A percentile compares a stretch with the other conserved stretches of the same genome.
Conservation (phyloP, 2,888 invertebrate genomes). For the Papilio demoleus region DNA sequence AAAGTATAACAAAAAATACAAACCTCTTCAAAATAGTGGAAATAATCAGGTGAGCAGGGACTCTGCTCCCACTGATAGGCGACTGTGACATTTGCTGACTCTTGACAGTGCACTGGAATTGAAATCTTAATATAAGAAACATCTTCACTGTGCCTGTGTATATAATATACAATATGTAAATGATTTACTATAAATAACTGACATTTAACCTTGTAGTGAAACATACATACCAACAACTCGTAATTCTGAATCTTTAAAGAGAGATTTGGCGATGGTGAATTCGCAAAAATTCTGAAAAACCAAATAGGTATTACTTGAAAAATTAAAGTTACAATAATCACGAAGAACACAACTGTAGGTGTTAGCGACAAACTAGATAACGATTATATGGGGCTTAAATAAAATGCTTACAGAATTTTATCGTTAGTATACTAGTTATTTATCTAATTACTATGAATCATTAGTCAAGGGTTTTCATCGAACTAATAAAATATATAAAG, state of each 20-base stretch:
- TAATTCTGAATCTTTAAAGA: conserved; percentile 88
- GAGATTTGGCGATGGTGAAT: conserved; percentile 83
- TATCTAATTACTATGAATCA: conserved; percentile 2
- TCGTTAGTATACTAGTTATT: background rate
- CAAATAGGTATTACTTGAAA: conserved; percentile 35
- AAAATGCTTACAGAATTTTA: background rate
- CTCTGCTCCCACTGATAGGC: conserved; percentile 64
- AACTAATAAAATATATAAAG: background rate
- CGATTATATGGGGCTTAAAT: background rate
- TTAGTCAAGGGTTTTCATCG: conserved; percentile 5
- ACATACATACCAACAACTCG: conserved; percentile 87
- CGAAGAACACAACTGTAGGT: background rate
- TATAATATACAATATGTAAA: too few relatives aligned
- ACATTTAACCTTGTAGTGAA: too few relatives aligned
- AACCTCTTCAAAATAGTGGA: conserved; percentile 78
- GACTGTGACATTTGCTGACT: conserved; percentile 65
- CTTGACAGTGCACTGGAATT: conserved; percentile 72
- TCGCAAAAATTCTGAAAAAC: conserved; percentile 75
- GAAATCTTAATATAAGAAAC: conserved; percentile 9
- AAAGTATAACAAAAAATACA: conserved; percentile 12
- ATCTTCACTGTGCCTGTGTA: too few relatives aligned
- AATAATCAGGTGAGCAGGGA: conserved; percentile 74
- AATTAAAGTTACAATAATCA: conserved; percentile 16
- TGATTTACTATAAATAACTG: too few relatives aligned
- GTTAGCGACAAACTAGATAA: conserved; percentile 3